Base-by-base conservation (phyloP, 2,113 vertebrate species). In the Spea multiplicata region DNA sequence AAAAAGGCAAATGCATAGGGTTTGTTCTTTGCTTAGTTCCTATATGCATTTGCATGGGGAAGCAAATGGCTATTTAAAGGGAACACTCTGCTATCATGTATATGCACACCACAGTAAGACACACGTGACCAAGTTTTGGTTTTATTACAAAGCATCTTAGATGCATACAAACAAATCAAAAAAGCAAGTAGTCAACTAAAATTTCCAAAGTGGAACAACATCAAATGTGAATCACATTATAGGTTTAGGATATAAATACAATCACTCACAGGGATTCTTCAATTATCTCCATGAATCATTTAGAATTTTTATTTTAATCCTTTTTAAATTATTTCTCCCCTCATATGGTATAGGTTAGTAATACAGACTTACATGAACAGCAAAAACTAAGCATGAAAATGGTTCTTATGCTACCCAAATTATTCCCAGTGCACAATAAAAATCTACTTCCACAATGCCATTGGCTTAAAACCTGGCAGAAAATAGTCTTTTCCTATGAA, bases 201-300 rank as follows among this genome's bases (percentile, higher is more conserved):
- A 91, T 91, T 92, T 85, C 89, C 3, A 84, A 91, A 90, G 84
- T 86, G 91, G 89, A 91, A 90, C 17, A 90, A 82, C 84, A 86
- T 83, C 59, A 83, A 89, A 91, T 89, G 88, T 88, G 89, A 93
- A 85, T 87, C 90, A 89, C 89, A 90, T 88, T 81, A 85, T 85
- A 83, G 82, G 80, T 75, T 79, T 81, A 87, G 46, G 85, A 14
- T 62, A 45, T 83, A 87, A 82, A 82, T 81, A 89, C 85, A 88
- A 67, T 84, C 81, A 78, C 81, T 70, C 80, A 83, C 66, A 85
- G 85, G 82, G 84, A 73, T 74, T 47, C 4, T 16, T 52, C 50
- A 17, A 44, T 0, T 53, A 5, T 16, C 85, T 85, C 84, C 81
- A 44, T 71, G 80, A 73, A 49, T 70, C n/a, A 71, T n/a, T 64